Evolutionary conservation across 2,113 vertebrate species (phyloP), one percentile per base, ranked within the genome.

Genomic region (Lepus americanus): DNA sequence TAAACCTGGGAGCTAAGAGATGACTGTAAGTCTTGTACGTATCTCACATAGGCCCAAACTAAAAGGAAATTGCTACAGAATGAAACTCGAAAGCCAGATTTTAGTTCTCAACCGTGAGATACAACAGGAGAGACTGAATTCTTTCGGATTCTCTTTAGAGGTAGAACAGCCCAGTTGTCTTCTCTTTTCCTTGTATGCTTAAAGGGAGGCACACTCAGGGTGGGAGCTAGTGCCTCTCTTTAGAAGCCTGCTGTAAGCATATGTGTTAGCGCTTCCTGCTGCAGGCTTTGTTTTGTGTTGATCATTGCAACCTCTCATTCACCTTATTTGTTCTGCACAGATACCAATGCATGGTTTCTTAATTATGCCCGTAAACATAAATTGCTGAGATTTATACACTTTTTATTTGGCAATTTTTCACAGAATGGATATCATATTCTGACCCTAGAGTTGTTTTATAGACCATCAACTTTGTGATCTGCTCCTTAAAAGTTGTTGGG

Each of bases 1-100:
- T 95, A 93, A 97, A 93, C 25, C 61, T 80, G 29, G 82, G 78
- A 91, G 76, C 66, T 70, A 89, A 84, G 67, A 74, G 64, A 82
- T 82, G 73, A 53, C 90, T 10, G 22, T 49, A 61, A 95, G 61
- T 76, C 69, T 92, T 93, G 92, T 81, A 23, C 39, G 61, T 59
- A 12, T 61, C 63, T 90, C 88, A 72, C 14, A n/a, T 51, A 74
- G 67, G 97, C 93, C 69, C n/a, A 82, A 89, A 89, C 61, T 72
- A 86, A 93, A 94, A 66, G 29, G 61, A 74, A 87, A n/a, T 29
- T 1, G 27, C 63, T 59, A 20, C 22, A 66, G 44, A 77, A 74
- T 82, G 51, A 87, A 90, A 64, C n/a, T 31, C 49, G 4, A 79
- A 85, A 85, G 22, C 22, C 85, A 86, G 22, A 82, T 78, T 82